Percentiles rank a stretch among this genome's conserved stretches.
These are phyloP conservation scores for Coryphaenoides rupestris DNA, from an alignment of 2,113 vertebrate species.

Conservation along the genomic window DNA sequence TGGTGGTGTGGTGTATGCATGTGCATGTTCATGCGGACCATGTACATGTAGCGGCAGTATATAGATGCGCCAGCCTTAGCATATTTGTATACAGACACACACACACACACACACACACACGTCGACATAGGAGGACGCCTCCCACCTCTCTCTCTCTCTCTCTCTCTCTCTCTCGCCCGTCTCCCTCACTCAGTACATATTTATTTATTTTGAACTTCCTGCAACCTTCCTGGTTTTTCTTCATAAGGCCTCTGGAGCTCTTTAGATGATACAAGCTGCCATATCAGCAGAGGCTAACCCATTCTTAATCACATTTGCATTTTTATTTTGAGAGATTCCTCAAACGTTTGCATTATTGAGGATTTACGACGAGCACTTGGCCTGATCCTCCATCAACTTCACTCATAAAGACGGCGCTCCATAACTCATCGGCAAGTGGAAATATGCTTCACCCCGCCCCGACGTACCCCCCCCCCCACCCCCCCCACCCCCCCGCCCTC, in stretches of 20 bases:
- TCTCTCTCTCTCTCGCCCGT: too few species aligned
- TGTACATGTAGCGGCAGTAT: too few species aligned
- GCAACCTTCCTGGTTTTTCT: too few species aligned
- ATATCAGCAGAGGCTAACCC: constrained; percentile 78
- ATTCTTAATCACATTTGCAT: constrained; percentile 81
- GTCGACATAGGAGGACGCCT: too few species aligned
- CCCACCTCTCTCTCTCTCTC: background rate
- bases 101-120: too few species aligned
- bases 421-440: constrained; percentile 74
- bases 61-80: too few species aligned
- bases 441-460: constrained; percentile 50
- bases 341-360: constrained; percentile 82
- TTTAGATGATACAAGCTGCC: constrained; percentile 74
- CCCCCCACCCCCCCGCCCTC: background rate
- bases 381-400: constrained; percentile 79
- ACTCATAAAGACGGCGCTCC: constrained; percentile 79
- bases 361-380: constrained; percentile 77
- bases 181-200: too few species aligned
- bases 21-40: too few species aligned
- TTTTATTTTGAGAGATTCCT: constrained; percentile 80
- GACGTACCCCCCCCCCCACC: background rate
- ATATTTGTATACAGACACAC: too few species aligned
- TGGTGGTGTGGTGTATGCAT: too few species aligned
- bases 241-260: constrained; percentile 57
- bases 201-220: too few species aligned